Evolutionary conservation across 2,113 vertebrate genomes (phyloP), one percentile per base, ranked within the genome.

Genomic region (Ptilorrhoa leucosticta): DNA sequence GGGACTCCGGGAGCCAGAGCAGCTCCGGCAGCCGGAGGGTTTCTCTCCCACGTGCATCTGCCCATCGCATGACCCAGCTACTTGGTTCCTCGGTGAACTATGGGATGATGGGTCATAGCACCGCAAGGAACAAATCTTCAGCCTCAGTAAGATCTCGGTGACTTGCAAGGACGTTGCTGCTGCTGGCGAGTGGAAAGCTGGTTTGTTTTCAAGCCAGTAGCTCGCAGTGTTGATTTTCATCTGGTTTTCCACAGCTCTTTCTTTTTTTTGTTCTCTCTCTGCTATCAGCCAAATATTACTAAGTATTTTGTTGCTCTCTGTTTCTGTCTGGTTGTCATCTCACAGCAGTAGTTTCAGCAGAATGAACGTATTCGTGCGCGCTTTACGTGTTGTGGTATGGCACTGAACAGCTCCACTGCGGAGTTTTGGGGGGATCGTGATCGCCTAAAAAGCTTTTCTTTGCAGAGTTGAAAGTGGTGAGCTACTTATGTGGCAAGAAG

Each of bases 41-140:
- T 94, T 87, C 90, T 90, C 90, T 94, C 93, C 95, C 64, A 73
- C 23, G 0, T 90, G 83, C 90, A 78, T 96, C 82, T 96, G 95
- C 93, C 94, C 85, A 95, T 53, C 0, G 68, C 64, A 77, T 96
- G 95, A 96, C 94, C 96, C 93, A 93, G 85, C 94, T 88, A 8
- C 94, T 90, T 94, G 94, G 90, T 51, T 73, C 92, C 85, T 93
- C 23, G 0, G 82, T 95, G 92, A 95, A 90, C 96, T 96, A 11
- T 22, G 68, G 90, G 35, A 86, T 66, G 92, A 95, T 83, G 92
- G 95, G 94, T 97, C 93, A 96, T 1, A 91, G 90, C 94, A 91
- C 92, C 33, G 71, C 93, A 30, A 96, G 93, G 90, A 88, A 90
- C 88, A 86, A 81, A 92, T 71, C 90, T 70, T 77, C 75, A 93